phyloP scores from a whole-genome alignment of 1,140 invertebrate species.

The Drosophila kanapiae region DNA sequence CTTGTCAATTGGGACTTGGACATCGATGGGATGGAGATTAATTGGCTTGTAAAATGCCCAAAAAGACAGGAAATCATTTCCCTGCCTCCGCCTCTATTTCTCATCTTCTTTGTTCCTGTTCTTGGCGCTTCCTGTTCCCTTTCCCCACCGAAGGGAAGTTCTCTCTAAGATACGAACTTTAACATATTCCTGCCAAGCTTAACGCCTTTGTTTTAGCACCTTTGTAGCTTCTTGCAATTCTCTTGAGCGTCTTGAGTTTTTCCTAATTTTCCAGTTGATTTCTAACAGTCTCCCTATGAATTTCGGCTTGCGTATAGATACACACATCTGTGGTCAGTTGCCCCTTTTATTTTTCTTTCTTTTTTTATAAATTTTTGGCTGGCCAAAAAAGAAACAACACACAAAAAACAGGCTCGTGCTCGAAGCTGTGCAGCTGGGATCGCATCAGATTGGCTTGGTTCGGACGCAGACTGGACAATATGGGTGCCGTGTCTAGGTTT shows the following conservation, averaged over 20 bases:
- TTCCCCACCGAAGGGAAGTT: background rate
- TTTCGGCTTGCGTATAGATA: constrained; percentile 12
- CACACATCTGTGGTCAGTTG: constrained; percentile 21
- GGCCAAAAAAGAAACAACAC: constrained; percentile 1
- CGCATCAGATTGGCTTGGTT: constrained; percentile 4
- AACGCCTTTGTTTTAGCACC: background rate
- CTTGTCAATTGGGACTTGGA: constrained; percentile 36
- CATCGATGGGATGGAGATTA: constrained; percentile 38
- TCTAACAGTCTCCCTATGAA: background rate
- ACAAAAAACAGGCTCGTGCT: constrained; percentile 35
- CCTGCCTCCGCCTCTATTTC: background rate
- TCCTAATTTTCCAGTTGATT: background rate
- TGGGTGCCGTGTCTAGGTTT: constrained; percentile 26
- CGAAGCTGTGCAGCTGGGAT: constrained; percentile 19
- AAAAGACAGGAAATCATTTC: constrained; percentile 38
- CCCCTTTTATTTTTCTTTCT: background rate
- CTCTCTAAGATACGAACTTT: background rate
- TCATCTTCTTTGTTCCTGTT: background rate
- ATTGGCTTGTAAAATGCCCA: constrained; percentile 49
- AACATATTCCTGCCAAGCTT: background rate
- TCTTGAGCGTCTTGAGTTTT: background rate
- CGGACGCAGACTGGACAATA: constrained; percentile 9
- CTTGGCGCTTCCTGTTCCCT: background rate
- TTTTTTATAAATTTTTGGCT: constrained; percentile 15
- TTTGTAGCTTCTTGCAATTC: background rate